Conservation (phyloP, 1,140 invertebrate genomes). For the Drosophila ambigua region DNA sequence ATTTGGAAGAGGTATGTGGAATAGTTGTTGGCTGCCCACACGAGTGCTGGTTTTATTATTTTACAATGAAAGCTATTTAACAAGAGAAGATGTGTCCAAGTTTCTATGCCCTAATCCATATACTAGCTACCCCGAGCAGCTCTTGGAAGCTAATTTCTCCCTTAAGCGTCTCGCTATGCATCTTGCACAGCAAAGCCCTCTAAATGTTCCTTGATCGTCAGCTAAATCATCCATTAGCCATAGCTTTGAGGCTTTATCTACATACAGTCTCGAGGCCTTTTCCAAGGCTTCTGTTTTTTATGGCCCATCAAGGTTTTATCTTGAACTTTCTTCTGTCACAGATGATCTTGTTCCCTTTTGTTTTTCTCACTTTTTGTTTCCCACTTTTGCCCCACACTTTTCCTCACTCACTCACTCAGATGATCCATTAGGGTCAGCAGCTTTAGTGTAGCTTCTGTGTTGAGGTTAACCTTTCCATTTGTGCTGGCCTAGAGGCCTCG, state of each 20-base stretch:
- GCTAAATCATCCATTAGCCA: background rate
- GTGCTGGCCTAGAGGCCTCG: conserved; percentile 12
- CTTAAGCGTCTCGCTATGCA: no score
- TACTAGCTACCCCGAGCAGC: no score
- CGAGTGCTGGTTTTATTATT: no score
- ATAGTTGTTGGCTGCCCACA: no score
- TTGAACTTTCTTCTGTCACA: conserved; percentile 52
- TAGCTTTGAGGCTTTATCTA: background rate
- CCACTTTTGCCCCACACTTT: conserved; percentile 13
- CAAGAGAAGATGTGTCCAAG: no score
- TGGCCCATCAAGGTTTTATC: conserved; percentile 41
- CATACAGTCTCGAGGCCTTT: background rate
- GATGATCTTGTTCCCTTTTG: conserved; percentile 20
- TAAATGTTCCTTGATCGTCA: background rate
- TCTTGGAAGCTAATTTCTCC: background rate
- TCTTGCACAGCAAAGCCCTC: no score
- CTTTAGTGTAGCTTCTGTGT: conserved; percentile 13
- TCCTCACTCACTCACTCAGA: conserved; percentile 1
- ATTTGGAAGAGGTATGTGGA: no score
- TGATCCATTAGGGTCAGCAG: conserved; percentile 60
- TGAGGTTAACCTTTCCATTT: conserved; percentile 35
- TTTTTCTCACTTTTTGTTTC: conserved; percentile 16
- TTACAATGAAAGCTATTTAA: no score
- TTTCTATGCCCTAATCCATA: no score
- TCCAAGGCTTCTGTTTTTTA: conserved; percentile 28